These are phyloP conservation scores for Rhagophthalmus giganteus DNA, from an alignment of 2,888 invertebrate genomes.

Conservation along the genomic window DNA sequence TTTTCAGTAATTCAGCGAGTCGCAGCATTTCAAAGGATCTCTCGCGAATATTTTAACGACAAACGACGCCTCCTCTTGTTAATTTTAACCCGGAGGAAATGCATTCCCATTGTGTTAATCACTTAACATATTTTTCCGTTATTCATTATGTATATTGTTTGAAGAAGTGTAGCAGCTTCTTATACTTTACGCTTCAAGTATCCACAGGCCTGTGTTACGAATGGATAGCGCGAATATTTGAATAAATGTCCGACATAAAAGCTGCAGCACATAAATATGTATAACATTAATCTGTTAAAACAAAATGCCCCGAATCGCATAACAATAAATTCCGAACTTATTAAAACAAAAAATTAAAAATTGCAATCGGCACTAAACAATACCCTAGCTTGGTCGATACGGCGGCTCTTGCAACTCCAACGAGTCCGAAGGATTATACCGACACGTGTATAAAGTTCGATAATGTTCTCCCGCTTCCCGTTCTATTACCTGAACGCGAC, in stretches of 20 bases:
- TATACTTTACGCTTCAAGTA: constrained; percentile 5
- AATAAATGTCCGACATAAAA: too few relatives aligned
- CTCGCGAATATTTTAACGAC: constrained; percentile 8
- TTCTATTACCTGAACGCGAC: constrained; percentile 13
- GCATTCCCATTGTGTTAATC: constrained; percentile 41
- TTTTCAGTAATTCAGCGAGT: constrained; percentile 16
- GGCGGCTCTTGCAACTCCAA: constrained; percentile 31
- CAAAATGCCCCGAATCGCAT: background rate
- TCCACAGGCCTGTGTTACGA: constrained; percentile 2
- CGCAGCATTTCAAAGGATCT: too few relatives aligned
- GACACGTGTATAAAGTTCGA: constrained; percentile 36
- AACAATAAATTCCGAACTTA: constrained; percentile 25
- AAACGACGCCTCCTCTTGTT: constrained; percentile 33
- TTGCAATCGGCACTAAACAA: constrained; percentile 48
- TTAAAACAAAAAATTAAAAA: constrained; percentile 32
- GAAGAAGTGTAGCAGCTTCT: constrained; percentile 19
- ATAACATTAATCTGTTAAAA: too few relatives aligned
- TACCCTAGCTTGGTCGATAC: constrained; percentile 40
- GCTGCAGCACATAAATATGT: too few relatives aligned
- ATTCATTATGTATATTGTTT: constrained; percentile 39
- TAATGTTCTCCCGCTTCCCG: constrained; percentile 34
- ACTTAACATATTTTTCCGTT: constrained; percentile 40
- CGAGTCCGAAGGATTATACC: constrained; percentile 37
- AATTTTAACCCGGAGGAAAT: constrained; percentile 39
- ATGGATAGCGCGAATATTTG: too few relatives aligned